Base-by-base conservation (phyloP, 2,888 invertebrate genomes). In the Prostheceraeus crozeri region DNA sequence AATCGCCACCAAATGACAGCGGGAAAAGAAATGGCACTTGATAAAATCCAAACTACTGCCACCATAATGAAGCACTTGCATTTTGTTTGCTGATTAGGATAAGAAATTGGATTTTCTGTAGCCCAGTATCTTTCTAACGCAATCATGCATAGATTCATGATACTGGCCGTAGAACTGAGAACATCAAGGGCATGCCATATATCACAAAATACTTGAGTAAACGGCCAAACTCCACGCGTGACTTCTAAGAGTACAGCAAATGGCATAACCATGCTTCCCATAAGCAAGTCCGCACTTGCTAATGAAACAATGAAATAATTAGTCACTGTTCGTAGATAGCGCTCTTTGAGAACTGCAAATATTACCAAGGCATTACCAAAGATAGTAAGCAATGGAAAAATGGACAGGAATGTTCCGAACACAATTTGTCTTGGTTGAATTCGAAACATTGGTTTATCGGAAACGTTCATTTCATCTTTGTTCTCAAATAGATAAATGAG, bases 71-170 rank as follows among this genome's bases (percentile, higher is more conserved):
- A 85, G 0, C 93, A 90, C 57, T 87, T 82, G 60, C 88, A 82
- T 61, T 84, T 83, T 36, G 86, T 84, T 89, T 96, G 94, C 64
- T 85, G 82, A 79, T 86, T 87, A 1, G 94, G 91, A 78, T 98
- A 98, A 52, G 89, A 88, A 67, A 98, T 91, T 0, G 98, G 96
- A 78, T 96, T 93, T n/a, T 91, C 93, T 64, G 96, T 94, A 45
- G 96, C 96, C 93, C 94, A 93, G 77, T 96, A 98, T 16, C 93
- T 83, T 75, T 94, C 94, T 69, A 94, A 76, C 0, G 90, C 89
- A 70, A 94, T 98, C 27, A 96, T 91, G 77, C 96, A 96, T 57
- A 98, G 80, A 78, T 96, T 96, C 53, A 96, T 81, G 68, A 98
- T 98, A 10, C 93, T 93, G 3, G 94, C 94, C 0, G 98, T 96